phyloP scores from a whole-genome alignment of 64 coral and sea anemone genomes.

The Catalaphyllia jardinei region DNA sequence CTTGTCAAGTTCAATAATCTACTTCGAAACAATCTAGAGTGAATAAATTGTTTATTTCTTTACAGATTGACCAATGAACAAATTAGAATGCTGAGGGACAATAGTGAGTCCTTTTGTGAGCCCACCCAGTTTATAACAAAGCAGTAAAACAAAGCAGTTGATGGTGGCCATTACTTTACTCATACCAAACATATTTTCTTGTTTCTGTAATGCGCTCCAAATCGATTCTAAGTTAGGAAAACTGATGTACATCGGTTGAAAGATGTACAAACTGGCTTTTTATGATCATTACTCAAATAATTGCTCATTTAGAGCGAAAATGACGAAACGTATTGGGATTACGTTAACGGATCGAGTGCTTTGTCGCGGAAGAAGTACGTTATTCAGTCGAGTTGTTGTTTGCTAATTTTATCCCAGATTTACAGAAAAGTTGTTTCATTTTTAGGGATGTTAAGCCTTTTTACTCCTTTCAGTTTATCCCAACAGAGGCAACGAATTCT shows the following conservation, averaged over 20 bases:
- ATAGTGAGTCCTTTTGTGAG: background rate
- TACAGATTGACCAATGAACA: background rate
- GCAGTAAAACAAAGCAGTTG: background rate
- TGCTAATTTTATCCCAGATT: background rate
- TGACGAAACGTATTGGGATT: no score
- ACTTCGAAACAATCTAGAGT: background rate
- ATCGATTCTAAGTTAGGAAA: background rate
- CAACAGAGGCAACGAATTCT: background rate
- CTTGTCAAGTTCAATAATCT: background rate
- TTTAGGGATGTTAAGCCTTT: background rate
- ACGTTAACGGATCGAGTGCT: no score
- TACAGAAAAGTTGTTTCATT: background rate
- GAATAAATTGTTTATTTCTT: background rate
- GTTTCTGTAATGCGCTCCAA: background rate
- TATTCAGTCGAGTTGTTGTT: background rate
- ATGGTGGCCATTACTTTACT: background rate
- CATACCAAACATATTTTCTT: constrained; percentile 16
- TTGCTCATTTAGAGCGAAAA: no score
- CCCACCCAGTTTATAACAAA: constrained; percentile 16
- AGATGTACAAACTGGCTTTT: background rate
- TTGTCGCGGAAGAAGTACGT: no score
- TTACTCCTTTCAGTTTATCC: background rate
- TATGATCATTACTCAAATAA: no score
- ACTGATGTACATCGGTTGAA: background rate
- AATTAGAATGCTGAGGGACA: background rate